A percentile compares a stretch with the other conserved stretches of the same genome.
phyloP scores from a whole-genome alignment of 1,140 invertebrate genomes.

The Hylaeus volcanicus region DNA sequence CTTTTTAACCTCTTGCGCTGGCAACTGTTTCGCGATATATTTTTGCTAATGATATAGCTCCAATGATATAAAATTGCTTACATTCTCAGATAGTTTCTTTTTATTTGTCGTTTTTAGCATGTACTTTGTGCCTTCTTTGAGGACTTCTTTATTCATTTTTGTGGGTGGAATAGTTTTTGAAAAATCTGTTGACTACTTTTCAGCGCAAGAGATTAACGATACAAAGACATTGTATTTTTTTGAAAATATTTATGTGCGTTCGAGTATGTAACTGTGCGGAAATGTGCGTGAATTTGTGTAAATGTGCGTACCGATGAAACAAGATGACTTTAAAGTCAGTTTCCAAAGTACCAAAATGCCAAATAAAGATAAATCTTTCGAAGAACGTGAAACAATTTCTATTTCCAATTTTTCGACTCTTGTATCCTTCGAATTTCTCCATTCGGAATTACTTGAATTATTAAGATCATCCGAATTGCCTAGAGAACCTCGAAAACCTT shows the following conservation, averaged over 20 bases:
- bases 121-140: too few relatives aligned
- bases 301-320: conserved; percentile 21
- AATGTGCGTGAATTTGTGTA: conserved; percentile 9
- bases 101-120: too few relatives aligned
- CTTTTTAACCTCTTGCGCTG: too few relatives aligned
- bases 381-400: background rate
- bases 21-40: too few relatives aligned
- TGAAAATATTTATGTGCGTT: background rate
- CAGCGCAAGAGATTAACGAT: background rate
- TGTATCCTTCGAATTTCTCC: background rate
- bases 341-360: background rate
- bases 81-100: too few relatives aligned
- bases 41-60: too few relatives aligned
- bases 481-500: too few relatives aligned
- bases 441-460: background rate
- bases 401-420: background rate
- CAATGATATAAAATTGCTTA: too few relatives aligned
- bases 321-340: background rate
- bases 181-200: too few relatives aligned
- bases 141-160: too few relatives aligned
- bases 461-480: too few relatives aligned
- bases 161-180: too few relatives aligned
- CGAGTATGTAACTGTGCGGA: conserved; percentile 6
- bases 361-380: background rate
- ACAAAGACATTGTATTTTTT: background rate